Evolutionary conservation across 2,888 invertebrate genomes (phyloP), one percentile per base, ranked within the genome.

Genomic region (Cantharis nigra): DNA sequence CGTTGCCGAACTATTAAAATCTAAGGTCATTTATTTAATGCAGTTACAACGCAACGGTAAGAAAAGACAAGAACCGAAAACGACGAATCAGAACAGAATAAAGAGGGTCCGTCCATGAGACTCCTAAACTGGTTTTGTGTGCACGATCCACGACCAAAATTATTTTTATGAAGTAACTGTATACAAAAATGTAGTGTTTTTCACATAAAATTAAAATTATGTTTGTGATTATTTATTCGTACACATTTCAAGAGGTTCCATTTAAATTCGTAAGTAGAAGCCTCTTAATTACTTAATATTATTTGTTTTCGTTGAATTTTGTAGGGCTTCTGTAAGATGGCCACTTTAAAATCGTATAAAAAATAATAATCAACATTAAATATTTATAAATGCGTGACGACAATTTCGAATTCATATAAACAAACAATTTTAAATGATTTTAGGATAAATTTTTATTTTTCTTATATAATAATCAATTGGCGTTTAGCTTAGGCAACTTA

Each of bases 141-240:
- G 20, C 20, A 70, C 70, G 28, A 64, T 65, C 70, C 65, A 23
- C 70, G 70, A 28, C 30, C 18, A 63, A 64, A 70, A 65, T 28
- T 70, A 65, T 63, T 70, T 70, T 49, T 20, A 33, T 13, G 33
- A 33, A 33, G 63, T 77, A 71, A 74, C 70, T 71, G 69, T 77
- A 33, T 72, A 20, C 69, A 67, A 75, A 75, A 75, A 78, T 78
- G 78, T 78, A 78, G 78, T 78, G 78, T 49, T 75, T 75, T 63
- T 30, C 62, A 23, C 23, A 18, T 70, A 16, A 71, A 70, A 75
- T 49, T 49, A n/a, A 77, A 78, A 78, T 71, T 69, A 78, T 78
- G 75, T 30, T 70, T 28, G 74, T 75, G 75, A 63, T 74, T 67
- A 75, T 75, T 75, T 70, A 69, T 67, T 65, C 30, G 74, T 72